Percentiles rank a stretch among this genome's conserved stretches.
Conservation (phyloP, 2,113 vertebrate genomes). For the Peromyscus californicus region DNA sequence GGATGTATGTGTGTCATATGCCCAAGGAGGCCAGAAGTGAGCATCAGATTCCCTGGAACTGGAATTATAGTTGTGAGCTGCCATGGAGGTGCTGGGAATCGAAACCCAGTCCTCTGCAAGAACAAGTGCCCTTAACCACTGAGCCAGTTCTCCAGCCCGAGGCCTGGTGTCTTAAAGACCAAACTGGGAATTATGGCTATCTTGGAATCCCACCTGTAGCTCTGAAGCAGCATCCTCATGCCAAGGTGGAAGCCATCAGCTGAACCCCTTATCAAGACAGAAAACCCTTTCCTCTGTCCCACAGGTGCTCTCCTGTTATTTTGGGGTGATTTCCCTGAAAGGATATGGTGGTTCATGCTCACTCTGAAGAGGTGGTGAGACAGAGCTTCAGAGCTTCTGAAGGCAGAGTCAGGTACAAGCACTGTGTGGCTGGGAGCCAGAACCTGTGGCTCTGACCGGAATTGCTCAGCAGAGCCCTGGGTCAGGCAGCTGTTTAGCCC, state of each 20-base stretch:
- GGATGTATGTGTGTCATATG: neutral
- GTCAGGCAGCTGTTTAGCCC: neutral
- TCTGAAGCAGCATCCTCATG: neutral
- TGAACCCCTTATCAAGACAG: neutral
- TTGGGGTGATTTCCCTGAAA: neutral
- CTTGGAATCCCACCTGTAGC: neutral
- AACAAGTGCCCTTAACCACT: neutral
- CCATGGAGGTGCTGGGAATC: neutral
- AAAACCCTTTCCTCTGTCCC: neutral
- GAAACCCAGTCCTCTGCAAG: neutral
- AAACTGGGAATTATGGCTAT: neutral
- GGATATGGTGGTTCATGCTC: neutral
- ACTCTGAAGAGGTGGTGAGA: neutral
- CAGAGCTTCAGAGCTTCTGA: neutral
- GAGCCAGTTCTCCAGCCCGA: neutral
- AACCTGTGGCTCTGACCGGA: neutral
- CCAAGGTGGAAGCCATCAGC: neutral
- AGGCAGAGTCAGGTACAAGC: neutral
- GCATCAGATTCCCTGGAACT: neutral
- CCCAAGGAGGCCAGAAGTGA: neutral
- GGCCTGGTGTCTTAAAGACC: neutral
- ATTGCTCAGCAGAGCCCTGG: neutral
- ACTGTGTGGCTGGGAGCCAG: rapidly evolving
- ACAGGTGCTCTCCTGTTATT: neutral
- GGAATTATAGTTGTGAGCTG: neutral